Evolutionary conservation across 2,797 vertebrate species (phyloP).

Genomic region (Hydrolagus colliei): DNA sequence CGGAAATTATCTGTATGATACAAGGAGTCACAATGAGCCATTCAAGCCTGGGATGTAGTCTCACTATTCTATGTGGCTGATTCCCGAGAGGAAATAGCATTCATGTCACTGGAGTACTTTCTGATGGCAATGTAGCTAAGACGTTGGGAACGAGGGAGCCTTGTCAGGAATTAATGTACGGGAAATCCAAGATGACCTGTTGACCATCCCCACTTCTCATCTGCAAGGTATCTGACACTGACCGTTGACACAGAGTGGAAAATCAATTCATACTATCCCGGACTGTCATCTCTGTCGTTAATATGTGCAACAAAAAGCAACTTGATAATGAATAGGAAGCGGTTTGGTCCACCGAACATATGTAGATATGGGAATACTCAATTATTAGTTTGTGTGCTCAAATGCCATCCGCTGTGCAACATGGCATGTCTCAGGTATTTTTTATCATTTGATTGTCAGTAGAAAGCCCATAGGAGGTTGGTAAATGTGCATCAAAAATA

Average conservation of each 20-base stretch:
- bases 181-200: neutral
- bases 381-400: slow-evolving; percentile 14
- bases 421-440: slow-evolving; percentile 64
- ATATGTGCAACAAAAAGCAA: slow-evolving; percentile 5
- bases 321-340: neutral
- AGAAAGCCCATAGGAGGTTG: slow-evolving; percentile 68
- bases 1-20: too few species aligned
- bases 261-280: neutral
- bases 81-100: too few species aligned
- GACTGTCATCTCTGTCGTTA: neutral
- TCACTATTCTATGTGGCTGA: too few species aligned
- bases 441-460: slow-evolving; percentile 64
- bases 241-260: neutral
- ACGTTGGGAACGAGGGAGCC: neutral
- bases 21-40: too few species aligned
- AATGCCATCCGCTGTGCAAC: slow-evolving; percentile 44
- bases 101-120: too few species aligned
- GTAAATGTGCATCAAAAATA: slow-evolving; percentile 70
- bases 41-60: too few species aligned
- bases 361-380: slow-evolving; percentile 4
- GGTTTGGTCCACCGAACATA: slow-evolving; percentile 7
- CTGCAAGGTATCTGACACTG: neutral
- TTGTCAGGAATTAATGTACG: neutral
- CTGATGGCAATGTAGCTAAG: neutral
- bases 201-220: neutral